phyloP scores from a whole-genome alignment of 53 echinoderm and acorn worm species.

The Astropecten irregularis region DNA sequence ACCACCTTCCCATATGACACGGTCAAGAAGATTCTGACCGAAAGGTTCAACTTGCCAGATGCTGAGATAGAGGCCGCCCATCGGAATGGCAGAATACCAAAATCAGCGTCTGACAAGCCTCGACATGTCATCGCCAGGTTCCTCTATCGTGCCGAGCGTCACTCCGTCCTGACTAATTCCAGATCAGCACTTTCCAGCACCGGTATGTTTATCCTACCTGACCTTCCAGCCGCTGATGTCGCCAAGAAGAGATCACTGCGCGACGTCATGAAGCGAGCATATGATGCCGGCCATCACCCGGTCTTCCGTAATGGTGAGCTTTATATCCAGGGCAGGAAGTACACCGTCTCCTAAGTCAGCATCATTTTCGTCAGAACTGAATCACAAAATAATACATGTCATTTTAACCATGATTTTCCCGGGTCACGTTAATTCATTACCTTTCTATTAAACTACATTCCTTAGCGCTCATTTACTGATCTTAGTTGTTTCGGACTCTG shows the following conservation, averaged over 20 bases:
- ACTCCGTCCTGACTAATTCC: neutral
- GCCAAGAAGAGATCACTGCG: slow-evolving; percentile 11
- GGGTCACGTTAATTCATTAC: no score
- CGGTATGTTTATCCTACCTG: neutral
- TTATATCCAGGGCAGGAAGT: slow-evolving; percentile 5
- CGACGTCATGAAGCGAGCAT: slow-evolving; percentile 9
- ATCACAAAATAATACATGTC: no score
- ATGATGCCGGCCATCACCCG: no score
- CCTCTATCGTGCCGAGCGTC: neutral
- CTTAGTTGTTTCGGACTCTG: no score
- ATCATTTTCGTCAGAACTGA: no score
- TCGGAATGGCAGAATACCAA: neutral
- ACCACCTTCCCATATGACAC: neutral
- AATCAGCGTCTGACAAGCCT: neutral
- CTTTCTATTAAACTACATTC: no score
- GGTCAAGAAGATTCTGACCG: slow-evolving; percentile 23
- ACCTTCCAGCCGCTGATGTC: slow-evolving; percentile 13
- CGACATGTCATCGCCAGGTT: slow-evolving; percentile 20
- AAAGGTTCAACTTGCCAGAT: neutral
- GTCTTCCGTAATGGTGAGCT: neutral
- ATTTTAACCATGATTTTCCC: no score
- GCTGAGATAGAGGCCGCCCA: slow-evolving; percentile 1
- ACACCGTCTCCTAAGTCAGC: neutral
- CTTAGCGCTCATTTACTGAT: no score
- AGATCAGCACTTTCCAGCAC: neutral